Base-by-base conservation (phyloP, 2,797 vertebrate species). In the Salarias fasciatus region DNA sequence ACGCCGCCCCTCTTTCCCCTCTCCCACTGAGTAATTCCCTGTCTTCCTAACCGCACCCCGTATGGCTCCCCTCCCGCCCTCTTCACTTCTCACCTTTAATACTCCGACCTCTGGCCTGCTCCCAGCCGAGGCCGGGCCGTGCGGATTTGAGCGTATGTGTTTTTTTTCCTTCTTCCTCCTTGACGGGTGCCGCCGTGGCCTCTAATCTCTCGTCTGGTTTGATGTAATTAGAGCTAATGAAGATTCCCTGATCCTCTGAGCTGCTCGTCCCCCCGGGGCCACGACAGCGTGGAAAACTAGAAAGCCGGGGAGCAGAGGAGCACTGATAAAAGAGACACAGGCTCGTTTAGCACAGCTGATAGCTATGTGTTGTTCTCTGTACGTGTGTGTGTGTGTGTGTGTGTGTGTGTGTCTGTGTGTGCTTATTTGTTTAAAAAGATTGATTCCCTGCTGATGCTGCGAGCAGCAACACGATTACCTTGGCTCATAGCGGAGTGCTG, bases 211-310 rank as follows among this genome's bases (percentile, higher is more conserved):
- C 72, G 79, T 89, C 91, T 91, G 82, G 83, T 90, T 91, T 91
- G 88, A 90, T 92, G 89, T 91, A 92, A 91, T 92, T 91, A 91
- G 84, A 88, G 84, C 88, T 91, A 91, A 92, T 91, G 89, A 91
- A 90, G 89, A 92, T 89, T 90, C 89, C 82, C 87, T 86, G 88
- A 90, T 91, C 88, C 88, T 87, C 80, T 57, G 79, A 89, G 86
- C 79, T 11, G 51, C 79, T 77, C 67, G 57, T 88, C 82, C 88
- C 88, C 88, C 80, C 77, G 65, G 87, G 85, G 87, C 87, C 74
- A 77, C 56, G 63, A 77, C 73, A 77, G 85, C 69, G 50, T 66
- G 83, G 79, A 88, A 83, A 87, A 86, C 79, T 72, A 83, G 83
- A 89, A 63, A 84, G 82, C 83, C 62, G 35, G 73, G 70, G 79